Evolutionary conservation across 2,797 vertebrate species (phyloP).

Genomic region (Anguilla marmorata): DNA sequence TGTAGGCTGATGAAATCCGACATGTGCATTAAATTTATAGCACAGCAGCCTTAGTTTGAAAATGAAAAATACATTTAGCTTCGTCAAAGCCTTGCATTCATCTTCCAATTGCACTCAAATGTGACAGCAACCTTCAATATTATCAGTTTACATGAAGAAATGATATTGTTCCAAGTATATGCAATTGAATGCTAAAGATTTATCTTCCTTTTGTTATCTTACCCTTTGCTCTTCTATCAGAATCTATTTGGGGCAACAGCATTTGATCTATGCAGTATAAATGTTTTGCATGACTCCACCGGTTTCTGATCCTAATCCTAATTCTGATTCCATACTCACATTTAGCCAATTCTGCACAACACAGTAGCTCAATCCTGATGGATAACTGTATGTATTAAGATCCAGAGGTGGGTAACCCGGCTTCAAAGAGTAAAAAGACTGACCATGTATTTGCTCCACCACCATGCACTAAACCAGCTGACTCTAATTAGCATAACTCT

Average conservation of each 20-base stretch:
- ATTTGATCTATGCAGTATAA: background rate
- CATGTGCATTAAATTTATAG: background rate
- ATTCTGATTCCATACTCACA: background rate
- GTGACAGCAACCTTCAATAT: slow-evolving; percentile 9
- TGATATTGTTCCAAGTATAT: background rate
- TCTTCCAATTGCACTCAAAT: background rate
- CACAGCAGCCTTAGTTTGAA: background rate
- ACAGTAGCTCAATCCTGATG: background rate
- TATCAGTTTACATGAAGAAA: background rate
- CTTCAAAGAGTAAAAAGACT: too few species aligned
- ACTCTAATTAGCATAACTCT: too few species aligned
- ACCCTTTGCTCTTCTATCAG: background rate
- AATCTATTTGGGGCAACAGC: background rate
- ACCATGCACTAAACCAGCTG: too few species aligned
- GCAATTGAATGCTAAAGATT: background rate
- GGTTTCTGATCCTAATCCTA: background rate
- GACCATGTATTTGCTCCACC: too few species aligned
- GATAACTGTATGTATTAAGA: background rate
- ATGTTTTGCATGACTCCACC: background rate
- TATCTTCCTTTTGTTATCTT: background rate
- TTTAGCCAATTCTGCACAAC: background rate
- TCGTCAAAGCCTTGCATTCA: background rate
- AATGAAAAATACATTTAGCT: background rate
- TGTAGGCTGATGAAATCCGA: background rate
- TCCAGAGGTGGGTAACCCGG: background rate